phyloP scores from a whole-genome alignment of 2,113 vertebrate species.

The Monarcha castaneiventris region DNA sequence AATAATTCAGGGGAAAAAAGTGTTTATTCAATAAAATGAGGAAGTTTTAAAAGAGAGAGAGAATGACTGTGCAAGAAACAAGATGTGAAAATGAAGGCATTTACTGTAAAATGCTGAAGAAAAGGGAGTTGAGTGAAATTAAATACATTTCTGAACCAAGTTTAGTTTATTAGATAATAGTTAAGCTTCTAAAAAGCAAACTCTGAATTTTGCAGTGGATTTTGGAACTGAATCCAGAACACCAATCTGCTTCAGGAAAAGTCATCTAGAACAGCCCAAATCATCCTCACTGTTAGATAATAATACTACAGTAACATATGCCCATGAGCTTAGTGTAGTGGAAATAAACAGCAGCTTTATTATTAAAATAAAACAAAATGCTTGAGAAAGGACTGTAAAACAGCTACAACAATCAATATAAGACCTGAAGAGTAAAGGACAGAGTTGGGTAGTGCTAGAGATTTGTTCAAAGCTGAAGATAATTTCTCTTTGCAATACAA shows the following conservation, averaged over 20 bases:
- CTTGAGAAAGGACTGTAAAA: not conserved
- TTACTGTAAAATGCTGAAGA: not conserved
- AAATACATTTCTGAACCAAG: not conserved
- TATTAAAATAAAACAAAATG: not conserved
- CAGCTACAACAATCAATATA: not conserved
- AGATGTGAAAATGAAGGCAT: not conserved
- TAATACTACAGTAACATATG: fast-evolving
- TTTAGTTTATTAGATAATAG: not conserved
- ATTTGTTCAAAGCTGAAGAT: not conserved
- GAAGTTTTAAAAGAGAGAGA: not conserved
- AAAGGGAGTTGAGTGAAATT: not conserved
- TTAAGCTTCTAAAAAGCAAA: not conserved
- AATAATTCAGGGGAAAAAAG: not conserved
- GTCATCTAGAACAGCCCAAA: not conserved
- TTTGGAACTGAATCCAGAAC: not conserved
- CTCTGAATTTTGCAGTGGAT: not conserved
- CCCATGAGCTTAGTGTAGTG: not conserved
- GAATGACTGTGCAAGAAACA: not conserved
- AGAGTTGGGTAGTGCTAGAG: not conserved
- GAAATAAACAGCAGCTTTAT: not conserved
- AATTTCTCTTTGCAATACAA: not conserved
- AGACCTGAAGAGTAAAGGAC: not conserved
- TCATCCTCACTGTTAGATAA: not conserved
- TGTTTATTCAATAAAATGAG: not conserved
- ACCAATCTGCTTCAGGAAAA: not conserved